Evolutionary conservation across 2,113 vertebrate species (phyloP).

Genomic region (Choloepus hoffmanni): DNA sequence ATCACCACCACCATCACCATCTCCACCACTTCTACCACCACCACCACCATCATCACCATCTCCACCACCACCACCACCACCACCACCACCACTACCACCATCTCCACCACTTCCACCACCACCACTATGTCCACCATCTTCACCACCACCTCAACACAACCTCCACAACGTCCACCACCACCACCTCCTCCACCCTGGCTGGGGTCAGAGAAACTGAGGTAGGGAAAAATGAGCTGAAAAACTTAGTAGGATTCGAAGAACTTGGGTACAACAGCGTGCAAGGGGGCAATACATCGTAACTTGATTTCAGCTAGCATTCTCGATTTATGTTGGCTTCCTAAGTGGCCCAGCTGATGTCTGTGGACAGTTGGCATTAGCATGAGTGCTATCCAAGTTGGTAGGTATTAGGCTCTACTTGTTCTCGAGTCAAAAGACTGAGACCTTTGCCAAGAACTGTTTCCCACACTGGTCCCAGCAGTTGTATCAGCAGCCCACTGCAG

Average conservation of each 20-base stretch:
- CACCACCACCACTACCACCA: too few species aligned
- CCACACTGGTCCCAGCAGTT: too few species aligned
- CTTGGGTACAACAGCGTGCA: not conserved
- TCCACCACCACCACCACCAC: too few species aligned
- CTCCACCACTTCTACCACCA: not conserved
- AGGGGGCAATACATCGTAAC: not conserved
- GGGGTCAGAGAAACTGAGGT: not conserved
- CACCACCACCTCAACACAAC: too few species aligned
- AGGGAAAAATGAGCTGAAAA: not conserved
- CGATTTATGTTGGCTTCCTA: not conserved
- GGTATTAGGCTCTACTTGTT: too few species aligned
- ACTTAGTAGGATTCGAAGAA: accelerated
- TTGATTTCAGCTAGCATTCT: not conserved
- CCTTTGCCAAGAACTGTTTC: not conserved
- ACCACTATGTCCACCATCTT: too few species aligned
- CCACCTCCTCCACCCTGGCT: not conserved
- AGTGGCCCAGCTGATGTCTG: not conserved
- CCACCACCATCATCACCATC: not conserved
- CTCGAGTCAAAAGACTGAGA: not conserved
- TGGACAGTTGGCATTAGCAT: not conserved
- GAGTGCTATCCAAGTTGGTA: too few species aligned
- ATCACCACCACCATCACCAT: not conserved
- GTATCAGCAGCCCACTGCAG: not conserved
- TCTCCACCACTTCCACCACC: not conserved
- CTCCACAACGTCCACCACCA: too few species aligned